Evolutionary conservation across 2,888 invertebrate genomes (phyloP), one percentile per base, ranked within the genome.

Genomic region (Tiphia femorata): DNA sequence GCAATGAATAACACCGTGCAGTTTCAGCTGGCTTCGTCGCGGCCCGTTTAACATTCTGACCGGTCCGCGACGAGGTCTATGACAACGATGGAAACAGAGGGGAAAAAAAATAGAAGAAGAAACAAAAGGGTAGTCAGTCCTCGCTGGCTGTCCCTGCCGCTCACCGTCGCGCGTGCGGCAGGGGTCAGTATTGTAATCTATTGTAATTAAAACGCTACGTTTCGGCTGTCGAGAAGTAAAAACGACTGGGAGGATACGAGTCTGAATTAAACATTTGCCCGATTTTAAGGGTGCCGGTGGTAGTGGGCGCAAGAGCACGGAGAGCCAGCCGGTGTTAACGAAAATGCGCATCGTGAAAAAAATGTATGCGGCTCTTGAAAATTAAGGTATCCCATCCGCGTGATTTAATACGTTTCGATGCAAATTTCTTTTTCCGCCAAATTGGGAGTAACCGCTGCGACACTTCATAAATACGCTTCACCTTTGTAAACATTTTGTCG

Each of bases 1-100:
- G 62, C 58, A 54, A 62, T 62, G 62, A 62, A 62, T 59, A 62
- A 62, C 62, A 46, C 46, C 50, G 37, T 40, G 59, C 59, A 54
- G 51, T 59, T 59, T 52, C 58, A 50, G 50, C 58, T 50, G 54
- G 53, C 35, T 46, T 33, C 50, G 44, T 44, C 19, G 33, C 20
- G 27, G 25, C 50, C 50, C 43, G 57, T 57, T 60, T 57, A 60
- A 33, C 57, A 60, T 49, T 50, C 48, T 38, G 53, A 35, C 53
- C 52, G 49, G 46, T 37, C 49, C 25, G 42, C 53, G 12, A 3
- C 47, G 19, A 20, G 17, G 30, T 38, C 27, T 27, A 35, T 27
- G 47, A 38, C 46, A 41, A 30, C 14, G 23, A 47, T 33, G 47
- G 47, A 53, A 53, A 53, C 38, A 41, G 41, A 33, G 19, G 29